Evolutionary conservation across 1,140 invertebrate species (phyloP).

Genomic region (Zaprionus ornatus): DNA sequence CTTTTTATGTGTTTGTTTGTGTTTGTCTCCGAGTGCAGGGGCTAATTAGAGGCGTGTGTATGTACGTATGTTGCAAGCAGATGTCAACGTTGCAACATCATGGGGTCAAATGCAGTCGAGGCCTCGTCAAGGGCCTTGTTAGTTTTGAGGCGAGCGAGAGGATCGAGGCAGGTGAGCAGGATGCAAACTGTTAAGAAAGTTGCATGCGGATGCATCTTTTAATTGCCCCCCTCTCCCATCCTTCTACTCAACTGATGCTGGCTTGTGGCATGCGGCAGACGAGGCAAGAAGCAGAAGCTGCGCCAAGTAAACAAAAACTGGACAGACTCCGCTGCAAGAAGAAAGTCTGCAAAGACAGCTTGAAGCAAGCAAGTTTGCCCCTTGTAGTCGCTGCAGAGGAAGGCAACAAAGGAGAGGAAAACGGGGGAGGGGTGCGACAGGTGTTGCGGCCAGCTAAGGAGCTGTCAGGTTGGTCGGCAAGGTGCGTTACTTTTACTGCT

Average conservation of each 20-base stretch:
- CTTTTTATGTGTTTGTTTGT: slow-evolving; percentile 27
- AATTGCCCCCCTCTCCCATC: slow-evolving; percentile 52
- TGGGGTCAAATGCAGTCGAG: slow-evolving; percentile 9
- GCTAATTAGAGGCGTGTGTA: slow-evolving; percentile 49
- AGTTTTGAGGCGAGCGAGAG: not conserved
- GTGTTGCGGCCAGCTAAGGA: slow-evolving; percentile 43
- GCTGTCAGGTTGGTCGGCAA: slow-evolving; percentile 51
- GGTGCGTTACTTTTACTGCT: slow-evolving; percentile 76
- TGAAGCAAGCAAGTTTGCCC: slow-evolving; percentile 50
- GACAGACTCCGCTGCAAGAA: slow-evolving; percentile 61
- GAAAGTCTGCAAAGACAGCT: slow-evolving; percentile 64
- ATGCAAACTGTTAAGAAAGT: slow-evolving; percentile 73
- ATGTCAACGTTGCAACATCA: slow-evolving; percentile 1
- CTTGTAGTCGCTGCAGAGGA: slow-evolving; percentile 36
- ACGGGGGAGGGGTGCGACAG: not conserved
- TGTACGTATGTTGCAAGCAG: slow-evolving; percentile 3
- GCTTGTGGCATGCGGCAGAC: not conserved
- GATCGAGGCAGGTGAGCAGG: slow-evolving; percentile 40
- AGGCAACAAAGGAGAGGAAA: not conserved
- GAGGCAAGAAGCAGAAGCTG: slow-evolving; percentile 39
- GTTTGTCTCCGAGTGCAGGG: slow-evolving; percentile 1
- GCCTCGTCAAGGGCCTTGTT: not conserved
- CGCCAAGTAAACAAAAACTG: slow-evolving; percentile 71
- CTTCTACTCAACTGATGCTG: not conserved
- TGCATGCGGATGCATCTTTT: slow-evolving; percentile 66